Base-by-base conservation (phyloP, 23 tunicate genomes). In the Ascidia mentula region DNA sequence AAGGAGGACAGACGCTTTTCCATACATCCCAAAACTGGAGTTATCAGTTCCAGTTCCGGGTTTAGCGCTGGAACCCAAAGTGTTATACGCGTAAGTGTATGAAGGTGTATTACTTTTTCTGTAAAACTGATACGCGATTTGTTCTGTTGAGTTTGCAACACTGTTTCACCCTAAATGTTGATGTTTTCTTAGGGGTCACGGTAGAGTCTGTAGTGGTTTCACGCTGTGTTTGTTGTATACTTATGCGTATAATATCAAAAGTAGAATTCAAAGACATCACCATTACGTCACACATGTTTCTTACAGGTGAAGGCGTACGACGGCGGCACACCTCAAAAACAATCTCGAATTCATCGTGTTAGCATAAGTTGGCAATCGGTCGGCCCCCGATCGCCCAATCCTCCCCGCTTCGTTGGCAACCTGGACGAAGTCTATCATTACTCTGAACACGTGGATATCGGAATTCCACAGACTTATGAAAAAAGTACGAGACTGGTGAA, bases 21-120 rank as follows among this genome's bases (percentile, higher is more conserved):
- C 6, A 87, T 87, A 33, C 35, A 87, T 46, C 79, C 82, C 45
- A 65, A 75, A 38, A 80, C 81, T 40, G 91, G 91, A 31, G 77
- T 74, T 18, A 87, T 87, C 39, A 87, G 76, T 77, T 80, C 77
- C 34, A 18, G 46, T 12, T 38, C 36, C 26, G 84, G 38, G 0
- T 86, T 86, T 72, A 26, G 40, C 31, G 84, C 80, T 40, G 84
- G 75, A 1, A 69, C 40, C 0, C 74, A 32, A 12, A 79, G 74
- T 33, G 90, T 79, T 31, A 24, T 86, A n/a, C 72, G 59, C 65
- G 90, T 86, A 79, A 82, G 34, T 72, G 17, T 45, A n/a, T n/a
- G 13, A 26, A 42, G 15, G 53, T 42, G 15, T 9, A 42, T 42
- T 15, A 42, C 53, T 9, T 9, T 42, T 12, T 42, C 53, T 15